A percentile compares a stretch with the other conserved stretches of the same genome.
phyloP scores from a whole-genome alignment of 2,113 vertebrate species.

The Canis aureus region DNA sequence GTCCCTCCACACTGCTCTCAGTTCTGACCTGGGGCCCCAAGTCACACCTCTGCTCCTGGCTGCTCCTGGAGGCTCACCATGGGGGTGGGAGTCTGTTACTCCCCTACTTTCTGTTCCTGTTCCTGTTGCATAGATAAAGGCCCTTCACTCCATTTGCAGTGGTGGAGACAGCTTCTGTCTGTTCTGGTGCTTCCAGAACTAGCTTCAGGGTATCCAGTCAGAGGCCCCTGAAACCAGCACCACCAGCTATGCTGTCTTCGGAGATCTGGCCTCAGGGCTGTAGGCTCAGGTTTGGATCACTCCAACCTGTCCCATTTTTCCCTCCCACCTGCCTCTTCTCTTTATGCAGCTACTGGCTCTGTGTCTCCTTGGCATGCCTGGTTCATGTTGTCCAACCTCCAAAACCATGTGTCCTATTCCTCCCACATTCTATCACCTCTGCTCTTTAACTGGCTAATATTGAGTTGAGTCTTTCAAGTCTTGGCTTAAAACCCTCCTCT shows the following conservation, averaged over 20 bases:
- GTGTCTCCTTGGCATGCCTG: too few species aligned
- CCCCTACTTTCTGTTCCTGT: not conserved
- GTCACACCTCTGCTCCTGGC: not conserved
- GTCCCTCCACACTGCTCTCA: not conserved
- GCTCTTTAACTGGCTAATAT: not conserved
- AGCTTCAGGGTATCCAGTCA: not conserved
- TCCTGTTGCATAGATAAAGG: not conserved
- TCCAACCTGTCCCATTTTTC: too few species aligned
- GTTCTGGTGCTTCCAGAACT: not conserved
- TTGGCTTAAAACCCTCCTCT: not conserved
- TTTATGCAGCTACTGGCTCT: not conserved
- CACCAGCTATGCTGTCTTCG: fast-evolving
- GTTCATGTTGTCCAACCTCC: not conserved
- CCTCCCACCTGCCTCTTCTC: too few species aligned
- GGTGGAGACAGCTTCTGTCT: too few species aligned
- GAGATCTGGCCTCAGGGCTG: not conserved
- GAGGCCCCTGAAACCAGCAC: too few species aligned
- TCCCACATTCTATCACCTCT: not conserved
- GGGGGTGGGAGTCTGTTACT: not conserved
- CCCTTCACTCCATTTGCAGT: fast-evolving
- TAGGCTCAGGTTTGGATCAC: not conserved
- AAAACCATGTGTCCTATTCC: not conserved
- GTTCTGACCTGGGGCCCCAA: not conserved
- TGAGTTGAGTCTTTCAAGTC: not conserved
- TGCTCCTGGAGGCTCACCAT: not conserved